Evolutionary conservation across 2,113 vertebrate species (phyloP).

Genomic region (Sceloporus tristichus): DNA sequence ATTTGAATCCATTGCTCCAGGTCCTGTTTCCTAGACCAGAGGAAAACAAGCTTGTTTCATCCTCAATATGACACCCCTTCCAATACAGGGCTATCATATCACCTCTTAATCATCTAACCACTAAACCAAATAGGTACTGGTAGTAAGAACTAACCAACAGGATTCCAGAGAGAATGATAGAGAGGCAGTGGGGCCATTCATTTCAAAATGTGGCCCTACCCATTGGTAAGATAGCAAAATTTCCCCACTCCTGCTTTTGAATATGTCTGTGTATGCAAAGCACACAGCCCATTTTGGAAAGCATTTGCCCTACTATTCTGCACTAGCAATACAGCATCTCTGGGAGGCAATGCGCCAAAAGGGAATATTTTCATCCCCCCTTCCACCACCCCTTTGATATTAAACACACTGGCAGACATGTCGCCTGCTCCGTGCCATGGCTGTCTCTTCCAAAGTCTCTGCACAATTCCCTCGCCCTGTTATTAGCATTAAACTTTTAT

Average conservation of each 20-base stretch:
- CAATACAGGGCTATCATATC: no score
- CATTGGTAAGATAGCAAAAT: not conserved
- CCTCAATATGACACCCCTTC: no score
- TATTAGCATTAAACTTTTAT: slow-evolving; percentile 35
- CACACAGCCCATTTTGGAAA: not conserved
- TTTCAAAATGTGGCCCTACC: not conserved
- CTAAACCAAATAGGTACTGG: not conserved
- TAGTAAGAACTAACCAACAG: not conserved
- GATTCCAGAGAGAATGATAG: not conserved
- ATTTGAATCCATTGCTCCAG: no score
- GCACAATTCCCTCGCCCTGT: slow-evolving; percentile 7
- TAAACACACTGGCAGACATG: not conserved
- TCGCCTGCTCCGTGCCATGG: not conserved
- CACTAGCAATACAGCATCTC: not conserved
- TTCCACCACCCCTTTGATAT: not conserved
- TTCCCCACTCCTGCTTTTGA: not conserved
- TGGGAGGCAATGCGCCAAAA: slow-evolving; percentile 12
- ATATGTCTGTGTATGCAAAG: not conserved
- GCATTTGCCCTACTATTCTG: not conserved
- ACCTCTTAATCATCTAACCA: no score
- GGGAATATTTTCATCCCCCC: slow-evolving; percentile 14
- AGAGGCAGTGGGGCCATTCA: not conserved
- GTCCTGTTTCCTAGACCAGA: no score
- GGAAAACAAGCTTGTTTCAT: no score
- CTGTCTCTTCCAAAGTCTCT: not conserved